Evolutionary conservation across 1,140 invertebrate genomes (phyloP).

Genomic region (Drosophila subpulchrella): DNA sequence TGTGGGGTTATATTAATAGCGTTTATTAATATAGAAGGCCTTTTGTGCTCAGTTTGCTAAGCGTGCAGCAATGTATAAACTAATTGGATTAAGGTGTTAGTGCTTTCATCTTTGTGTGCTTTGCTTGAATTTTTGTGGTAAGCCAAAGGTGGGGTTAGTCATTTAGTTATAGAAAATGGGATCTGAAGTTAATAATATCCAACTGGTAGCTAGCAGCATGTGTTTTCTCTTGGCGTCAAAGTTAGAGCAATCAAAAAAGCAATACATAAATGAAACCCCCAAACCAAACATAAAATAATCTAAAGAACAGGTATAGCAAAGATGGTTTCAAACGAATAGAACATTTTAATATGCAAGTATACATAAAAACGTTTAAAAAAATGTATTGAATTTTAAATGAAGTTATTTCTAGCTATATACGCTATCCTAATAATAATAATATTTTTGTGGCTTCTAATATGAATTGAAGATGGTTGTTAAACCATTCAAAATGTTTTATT

Average conservation of each 20-base stretch:
- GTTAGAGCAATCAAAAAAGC: constrained; percentile 22
- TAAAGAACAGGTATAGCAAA: neutral
- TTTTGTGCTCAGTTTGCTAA: constrained; percentile 18
- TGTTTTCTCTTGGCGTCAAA: constrained; percentile 31
- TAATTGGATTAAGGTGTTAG: neutral
- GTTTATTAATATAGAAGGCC: constrained; percentile 23
- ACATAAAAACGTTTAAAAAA: neutral
- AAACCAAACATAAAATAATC: constrained; percentile 13
- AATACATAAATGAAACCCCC: constrained; percentile 24
- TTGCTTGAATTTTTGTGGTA: constrained; percentile 14
- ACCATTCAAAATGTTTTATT: neutral
- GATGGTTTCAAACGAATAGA: neutral
- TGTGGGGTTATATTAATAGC: constrained; percentile 9
- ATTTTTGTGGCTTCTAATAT: too few relatives aligned
- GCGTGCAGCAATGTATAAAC: constrained; percentile 17
- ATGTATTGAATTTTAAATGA: neutral
- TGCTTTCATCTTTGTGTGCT: constrained; percentile 10
- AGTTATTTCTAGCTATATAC: too few relatives aligned
- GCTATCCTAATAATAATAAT: too few relatives aligned
- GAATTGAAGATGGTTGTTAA: neutral
- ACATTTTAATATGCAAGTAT: too few relatives aligned
- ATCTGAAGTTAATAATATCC: neutral
- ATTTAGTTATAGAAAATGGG: neutral
- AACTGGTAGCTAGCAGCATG: constrained; percentile 49
- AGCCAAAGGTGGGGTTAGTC: constrained; percentile 11